Evolutionary conservation across 2,113 vertebrate genomes (phyloP), one percentile per base, ranked within the genome.

Genomic region (Antidorcas marsupialis): DNA sequence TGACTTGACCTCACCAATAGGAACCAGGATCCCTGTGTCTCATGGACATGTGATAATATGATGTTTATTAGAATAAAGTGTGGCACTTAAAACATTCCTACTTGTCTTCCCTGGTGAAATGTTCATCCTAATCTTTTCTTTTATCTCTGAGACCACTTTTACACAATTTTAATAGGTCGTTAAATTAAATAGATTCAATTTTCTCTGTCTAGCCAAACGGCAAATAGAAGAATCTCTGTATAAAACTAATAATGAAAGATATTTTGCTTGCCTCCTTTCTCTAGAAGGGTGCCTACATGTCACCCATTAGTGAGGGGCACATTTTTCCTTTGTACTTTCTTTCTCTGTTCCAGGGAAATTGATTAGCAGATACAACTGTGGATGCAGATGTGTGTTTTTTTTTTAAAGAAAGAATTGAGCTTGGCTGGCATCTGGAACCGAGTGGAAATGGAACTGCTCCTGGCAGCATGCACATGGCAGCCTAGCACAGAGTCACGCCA

Each of bases 161-260:
- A 57, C 53, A 81, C 36, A 92, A 92, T 67, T 92, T 95, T 95
- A 97, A 95, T 90, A 95, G 33, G 60, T 96, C 74, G 94, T 95
- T 97, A 93, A 74, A 96, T 87, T 87, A 89, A 97, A 97, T 86
- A 87, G 97, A 91, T 71, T 55, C 39, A 85, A 94, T 97, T 97
- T 97, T 93, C 64, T 96, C 90, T 86, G 39, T 96, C 97, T 91
- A 95, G 71, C 62, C 89, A 95, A 94, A 94, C n/a, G 87, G 33
- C 45, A 39, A 39, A 89, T 92, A 93, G 87, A 94, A 91, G 71
- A 67, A 53, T 93, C 93, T 96, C 89, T 93, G 82, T 83, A 55
- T 74, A 87, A 92, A 60, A 87, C 27, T 64, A 59, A 87, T 96
- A 50, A 78, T 76, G 89, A 96, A 83, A 93, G 92, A 89, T 28